These are phyloP conservation scores for Leucophenga maculata DNA, from an alignment of 2,888 invertebrate genomes.

Conservation along the genomic window DNA sequence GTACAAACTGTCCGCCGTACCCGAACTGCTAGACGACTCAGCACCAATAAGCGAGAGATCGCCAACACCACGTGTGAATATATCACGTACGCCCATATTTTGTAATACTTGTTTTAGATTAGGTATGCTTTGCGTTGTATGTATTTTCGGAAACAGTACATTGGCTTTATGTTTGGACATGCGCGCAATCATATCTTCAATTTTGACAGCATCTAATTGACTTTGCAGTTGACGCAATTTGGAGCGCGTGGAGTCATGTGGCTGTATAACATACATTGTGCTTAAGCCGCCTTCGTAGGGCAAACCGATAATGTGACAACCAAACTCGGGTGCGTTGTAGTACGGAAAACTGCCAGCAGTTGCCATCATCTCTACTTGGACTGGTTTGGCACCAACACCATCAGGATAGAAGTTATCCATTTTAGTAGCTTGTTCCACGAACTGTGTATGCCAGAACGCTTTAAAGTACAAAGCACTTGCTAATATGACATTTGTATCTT, in stretches of 20 bases:
- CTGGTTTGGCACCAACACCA: conserved; percentile 68
- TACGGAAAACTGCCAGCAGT: conserved; percentile 77
- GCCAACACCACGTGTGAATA: conserved; percentile 77
- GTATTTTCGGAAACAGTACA: conserved; percentile 81
- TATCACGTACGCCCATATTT: conserved; percentile 76
- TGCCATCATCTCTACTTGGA: conserved; percentile 77
- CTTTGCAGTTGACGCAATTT: conserved; percentile 73
- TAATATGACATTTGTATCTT: conserved; percentile 75
- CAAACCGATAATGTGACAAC: conserved; percentile 77
- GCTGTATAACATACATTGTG: conserved; percentile 79
- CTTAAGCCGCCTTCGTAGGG: conserved; percentile 79
- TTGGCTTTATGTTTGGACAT: conserved; percentile 72
- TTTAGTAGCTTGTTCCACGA: conserved; percentile 73
- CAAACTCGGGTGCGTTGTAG: conserved; percentile 63
- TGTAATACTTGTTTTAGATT: conserved; percentile 75
- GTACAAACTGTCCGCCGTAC: conserved; percentile 37
- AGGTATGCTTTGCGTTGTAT: conserved; percentile 75
- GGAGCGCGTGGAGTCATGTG: conserved; percentile 73
- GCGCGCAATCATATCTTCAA: conserved; percentile 69
- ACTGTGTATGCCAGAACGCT: conserved; percentile 77
- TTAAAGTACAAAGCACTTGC: conserved; percentile 79
- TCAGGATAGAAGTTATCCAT: conserved; percentile 73
- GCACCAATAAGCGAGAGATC: conserved; percentile 79
- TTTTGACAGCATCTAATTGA: conserved; percentile 70
- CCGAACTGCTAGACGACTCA: background rate